A percentile compares a stretch with the other conserved stretches of the same genome.
These are phyloP conservation scores for Dasyurus viverrinus DNA, from an alignment of 2,113 vertebrate genomes.

Conservation along the genomic window DNA sequence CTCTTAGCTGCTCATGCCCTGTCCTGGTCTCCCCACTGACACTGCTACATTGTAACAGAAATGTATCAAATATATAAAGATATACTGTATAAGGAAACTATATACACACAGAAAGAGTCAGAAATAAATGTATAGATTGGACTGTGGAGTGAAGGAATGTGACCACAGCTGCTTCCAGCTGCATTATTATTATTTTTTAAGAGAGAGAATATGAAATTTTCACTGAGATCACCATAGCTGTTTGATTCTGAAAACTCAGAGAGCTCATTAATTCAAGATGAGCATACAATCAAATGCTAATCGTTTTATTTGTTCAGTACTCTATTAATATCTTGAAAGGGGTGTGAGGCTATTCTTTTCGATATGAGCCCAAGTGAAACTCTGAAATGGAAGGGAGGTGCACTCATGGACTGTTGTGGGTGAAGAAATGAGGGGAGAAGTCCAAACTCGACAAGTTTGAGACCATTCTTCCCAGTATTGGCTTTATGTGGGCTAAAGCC, in stretches of 20 bases:
- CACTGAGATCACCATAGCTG: accelerated
- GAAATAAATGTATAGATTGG: background rate
- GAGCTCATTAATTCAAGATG: background rate
- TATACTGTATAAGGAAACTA: background rate
- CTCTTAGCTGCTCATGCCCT: background rate
- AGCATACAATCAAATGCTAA: background rate
- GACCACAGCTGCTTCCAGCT: background rate
- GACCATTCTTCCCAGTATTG: background rate
- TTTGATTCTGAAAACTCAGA: background rate
- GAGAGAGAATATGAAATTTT: background rate
- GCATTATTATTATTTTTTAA: background rate
- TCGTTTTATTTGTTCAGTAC: background rate
- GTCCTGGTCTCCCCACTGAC: background rate
- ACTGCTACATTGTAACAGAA: background rate
- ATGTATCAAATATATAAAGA: background rate
- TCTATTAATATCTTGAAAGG: background rate
- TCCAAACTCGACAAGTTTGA: background rate
- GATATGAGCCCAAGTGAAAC: background rate
- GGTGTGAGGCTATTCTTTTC: background rate
- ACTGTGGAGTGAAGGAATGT: background rate
- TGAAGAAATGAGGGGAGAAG: background rate
- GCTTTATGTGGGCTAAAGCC: background rate
- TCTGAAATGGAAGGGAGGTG: background rate
- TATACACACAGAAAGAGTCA: background rate
- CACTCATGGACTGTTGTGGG: background rate